Base-by-base conservation (phyloP, 2,888 invertebrate genomes). In the Amblyteles armatorius region DNA sequence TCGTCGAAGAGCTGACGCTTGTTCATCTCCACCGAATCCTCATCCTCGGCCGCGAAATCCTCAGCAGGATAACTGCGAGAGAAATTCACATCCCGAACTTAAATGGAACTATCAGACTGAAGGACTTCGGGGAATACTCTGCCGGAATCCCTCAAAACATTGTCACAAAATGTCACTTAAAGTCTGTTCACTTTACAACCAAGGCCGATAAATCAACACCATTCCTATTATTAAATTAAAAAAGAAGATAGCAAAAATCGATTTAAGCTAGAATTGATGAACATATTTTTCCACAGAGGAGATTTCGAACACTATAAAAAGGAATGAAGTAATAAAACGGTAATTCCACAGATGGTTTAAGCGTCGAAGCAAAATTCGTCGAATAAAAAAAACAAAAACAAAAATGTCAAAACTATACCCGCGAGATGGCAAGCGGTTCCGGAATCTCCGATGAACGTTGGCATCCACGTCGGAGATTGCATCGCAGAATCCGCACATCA, bases 1-100 rank as follows among this genome's bases (percentile, higher is more conserved):
- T 96, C 96, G 65, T 95, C 95, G 88, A 95, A 95, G 0, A 90
- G 88, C 88, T 94, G 95, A 60, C 95, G 91, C 90, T 95, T 95
- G 72, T 93, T 94, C n/a, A 94, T 85, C 79, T 94, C 94, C 71
- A 94, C 91, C 16, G 94, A 90, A 71, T 95, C 95, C 55, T 95
- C 94, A 84, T 94, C 95, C 81, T 94, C 94, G 72, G 91, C 92
- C 79, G 90, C 79, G 77, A 92, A 79, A 22, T 91, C 90, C 16
- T 90, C 90, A 33, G 87, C 57, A 19, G 86, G 72, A 55, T 89
- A 88, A 26, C 91, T 90, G 71, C 48, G 26, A 71, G 44, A 26
- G 4, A 50, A 16, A 63, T 7, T 22, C 3, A 29, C 26, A 19
- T 16, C 2, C 0, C 6, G 2, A 5, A 63, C 4, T 29, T 69